Evolutionary conservation across 2,113 vertebrate genomes (phyloP), one percentile per base, ranked within the genome.

Genomic region (Microtus oregoni): DNA sequence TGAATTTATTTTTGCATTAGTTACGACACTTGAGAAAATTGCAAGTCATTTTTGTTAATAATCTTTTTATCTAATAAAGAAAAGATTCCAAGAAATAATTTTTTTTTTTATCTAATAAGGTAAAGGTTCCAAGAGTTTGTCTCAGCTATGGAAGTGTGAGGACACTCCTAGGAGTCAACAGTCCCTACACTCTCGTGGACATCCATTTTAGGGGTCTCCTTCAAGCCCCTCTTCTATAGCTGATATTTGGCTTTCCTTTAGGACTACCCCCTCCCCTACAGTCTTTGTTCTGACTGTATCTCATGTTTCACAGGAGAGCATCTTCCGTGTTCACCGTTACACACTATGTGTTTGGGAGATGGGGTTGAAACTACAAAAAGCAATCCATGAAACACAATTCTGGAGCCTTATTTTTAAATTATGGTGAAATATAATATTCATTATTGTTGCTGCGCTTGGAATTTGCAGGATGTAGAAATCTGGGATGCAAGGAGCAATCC

Each of bases 51-150:
- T n/a, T 86, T 72, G 35, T 5, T 77, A 82, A 85, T 3, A 38
- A 55, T 96, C 86, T 94, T 38, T 7, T 95, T 95, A 68, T 65
- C 38, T 81, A 73, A 70, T 70, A 70, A 83, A 92, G n/a, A 44
- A 81, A 91, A 85, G 14, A 3, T n/a, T 91, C 73, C n/a, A 26
- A 52, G 32, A 73, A 81, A 83, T 4, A 38, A 41, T 96, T 88
- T 94, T 38, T 94, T 38, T 9, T 95, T 7, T 95, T 95, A 68
- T 65, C 41, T 81, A 73, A 61, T 70, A 70, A 83, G 92, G 50
- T 52, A 81, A 91, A 85, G 11, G 5, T n/a, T 91, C 73, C 32
- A 26, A 52, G 32, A 73, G 52, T n/a, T 65, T 28, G 70, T 61
- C 96, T 96, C 76, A 61, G 91, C 65, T 5, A 26, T 26, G 19